A percentile compares a stretch with the other conserved stretches of the same genome.
Conservation (phyloP, 2,113 vertebrate genomes). For the Seriola aureovittata region DNA sequence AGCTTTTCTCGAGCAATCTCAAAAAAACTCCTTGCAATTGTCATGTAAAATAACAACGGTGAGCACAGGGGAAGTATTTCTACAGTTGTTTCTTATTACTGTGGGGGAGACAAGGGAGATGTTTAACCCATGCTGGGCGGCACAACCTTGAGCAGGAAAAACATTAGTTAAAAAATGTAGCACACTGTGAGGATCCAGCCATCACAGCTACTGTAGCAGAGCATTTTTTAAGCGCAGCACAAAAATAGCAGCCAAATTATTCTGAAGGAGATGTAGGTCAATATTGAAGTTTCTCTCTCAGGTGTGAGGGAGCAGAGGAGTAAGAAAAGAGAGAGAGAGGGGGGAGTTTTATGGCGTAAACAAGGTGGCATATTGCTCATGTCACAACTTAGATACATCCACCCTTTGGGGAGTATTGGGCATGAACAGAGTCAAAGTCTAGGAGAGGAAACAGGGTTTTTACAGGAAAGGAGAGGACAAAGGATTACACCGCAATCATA, state of each 20-base stretch:
- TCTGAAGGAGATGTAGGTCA: constrained; percentile 82
- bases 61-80: constrained; percentile 8
- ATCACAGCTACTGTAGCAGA: constrained; percentile 48
- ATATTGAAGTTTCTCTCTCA: constrained; percentile 76
- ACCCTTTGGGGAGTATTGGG: not conserved
- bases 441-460: constrained; percentile 28
- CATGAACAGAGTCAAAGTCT: constrained; percentile 1
- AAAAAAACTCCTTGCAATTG: constrained; percentile 18
- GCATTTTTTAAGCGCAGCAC: constrained; percentile 57
- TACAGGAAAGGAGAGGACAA: constrained; percentile 31
- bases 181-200: constrained; percentile 61
- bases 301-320: constrained; percentile 51
- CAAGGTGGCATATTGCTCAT: constrained; percentile 30
- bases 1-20: not conserved
- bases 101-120: constrained; percentile 21
- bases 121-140: constrained; percentile 71
- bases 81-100: constrained; percentile 45
- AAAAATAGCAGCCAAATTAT: constrained; percentile 83
- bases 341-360: constrained; percentile 32
- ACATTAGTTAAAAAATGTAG: constrained; percentile 83
- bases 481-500: constrained; percentile 54
- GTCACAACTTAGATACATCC: constrained; percentile 14
- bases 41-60: constrained; percentile 46
- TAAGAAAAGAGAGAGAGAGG: not conserved
- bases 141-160: constrained; percentile 65